Evolutionary conservation across 2,888 invertebrate species (phyloP), one percentile per base, ranked within the genome.

Genomic region (Micropterix aruncella): DNA sequence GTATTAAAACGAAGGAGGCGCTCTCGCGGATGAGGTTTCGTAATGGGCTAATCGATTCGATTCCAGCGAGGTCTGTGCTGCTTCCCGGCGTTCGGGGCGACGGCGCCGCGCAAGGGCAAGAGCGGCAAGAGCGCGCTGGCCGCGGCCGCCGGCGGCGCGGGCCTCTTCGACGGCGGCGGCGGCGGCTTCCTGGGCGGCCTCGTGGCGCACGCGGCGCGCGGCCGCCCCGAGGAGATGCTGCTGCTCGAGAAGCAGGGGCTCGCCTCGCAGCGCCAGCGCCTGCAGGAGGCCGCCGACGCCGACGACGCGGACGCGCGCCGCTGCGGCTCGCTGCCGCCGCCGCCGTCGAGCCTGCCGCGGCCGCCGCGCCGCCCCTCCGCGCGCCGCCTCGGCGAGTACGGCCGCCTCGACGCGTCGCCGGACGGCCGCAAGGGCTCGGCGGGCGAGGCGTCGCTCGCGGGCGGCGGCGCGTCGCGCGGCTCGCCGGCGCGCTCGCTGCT

Each of bases 21-120:
- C n/a, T n/a, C n/a, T n/a, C n/a, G n/a, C n/a, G n/a, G n/a, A n/a
- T n/a, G n/a, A n/a, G n/a, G n/a, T n/a, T n/a, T n/a, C n/a, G n/a
- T n/a, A n/a, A n/a, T n/a, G n/a, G n/a, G n/a, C n/a, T 9, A 27
- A 27, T 7, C 7, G 7, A 27, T 12, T 27, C 36, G 7, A 67
- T 75, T 79, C 75, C 78, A 86, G 83, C 82, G 84, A 56, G 85
- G 81, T 59, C 77, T 85, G 58, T 86, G 86, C 79, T 86, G 85
- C 75, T 85, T 86, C 79, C 83, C 85, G 76, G 80, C 79, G 74
- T 77, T 81, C 79, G 75, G 80, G 79, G 73, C 79, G 76, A 73
- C 77, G 78, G 63, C 77, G 76, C 72, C 77, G 74, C 70, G 80
- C 79, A 78, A 80, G 75, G 77, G 79, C 75, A 79, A 79, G 78